Percentiles rank a stretch among this genome's conserved stretches.
Evolutionary conservation across 92 coral and sea anemone genomes (phyloP).

Genomic region (Muricea muricata): DNA sequence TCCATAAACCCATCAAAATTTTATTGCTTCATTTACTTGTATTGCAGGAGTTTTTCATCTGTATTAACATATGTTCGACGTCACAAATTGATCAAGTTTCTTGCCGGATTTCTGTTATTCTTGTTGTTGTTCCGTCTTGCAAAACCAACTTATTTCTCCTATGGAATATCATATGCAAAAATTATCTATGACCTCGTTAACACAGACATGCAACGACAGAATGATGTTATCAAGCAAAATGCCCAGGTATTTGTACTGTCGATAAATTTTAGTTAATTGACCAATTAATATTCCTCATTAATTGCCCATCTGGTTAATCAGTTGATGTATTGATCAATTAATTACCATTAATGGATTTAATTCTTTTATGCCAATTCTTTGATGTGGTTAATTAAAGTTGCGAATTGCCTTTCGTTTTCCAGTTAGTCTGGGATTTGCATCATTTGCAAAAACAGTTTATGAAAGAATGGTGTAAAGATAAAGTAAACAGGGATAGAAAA

Average conservation of each 20-base stretch:
- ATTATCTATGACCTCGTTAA: slow-evolving; percentile 22
- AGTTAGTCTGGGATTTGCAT: slow-evolving; percentile 46
- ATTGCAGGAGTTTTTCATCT: slow-evolving; percentile 23
- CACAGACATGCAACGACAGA: slow-evolving; percentile 41
- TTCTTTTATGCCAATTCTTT: no score
- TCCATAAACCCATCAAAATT: no score
- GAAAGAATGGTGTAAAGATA: slow-evolving; percentile 25
- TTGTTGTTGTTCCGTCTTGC: slow-evolving; percentile 22
- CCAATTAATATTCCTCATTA: no score
- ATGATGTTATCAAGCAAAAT: slow-evolving; percentile 21
- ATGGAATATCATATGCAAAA: slow-evolving; percentile 33
- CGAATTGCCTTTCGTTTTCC: neutral
- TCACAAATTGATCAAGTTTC: slow-evolving; percentile 15
- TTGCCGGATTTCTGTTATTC: neutral
- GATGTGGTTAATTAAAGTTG: neutral
- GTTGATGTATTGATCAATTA: neutral
- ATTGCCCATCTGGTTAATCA: neutral
- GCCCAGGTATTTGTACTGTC: slow-evolving; percentile 15
- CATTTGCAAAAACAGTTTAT: slow-evolving; percentile 35
- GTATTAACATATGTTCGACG: neutral
- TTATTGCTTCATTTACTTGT: no score
- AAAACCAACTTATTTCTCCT: slow-evolving; percentile 30
- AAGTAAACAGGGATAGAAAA: neutral
- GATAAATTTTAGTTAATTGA: neutral
- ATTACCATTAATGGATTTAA: no score